These are phyloP conservation scores for Sceloporus tristichus DNA, from an alignment of 2,113 vertebrate genomes.

Conservation along the genomic window DNA sequence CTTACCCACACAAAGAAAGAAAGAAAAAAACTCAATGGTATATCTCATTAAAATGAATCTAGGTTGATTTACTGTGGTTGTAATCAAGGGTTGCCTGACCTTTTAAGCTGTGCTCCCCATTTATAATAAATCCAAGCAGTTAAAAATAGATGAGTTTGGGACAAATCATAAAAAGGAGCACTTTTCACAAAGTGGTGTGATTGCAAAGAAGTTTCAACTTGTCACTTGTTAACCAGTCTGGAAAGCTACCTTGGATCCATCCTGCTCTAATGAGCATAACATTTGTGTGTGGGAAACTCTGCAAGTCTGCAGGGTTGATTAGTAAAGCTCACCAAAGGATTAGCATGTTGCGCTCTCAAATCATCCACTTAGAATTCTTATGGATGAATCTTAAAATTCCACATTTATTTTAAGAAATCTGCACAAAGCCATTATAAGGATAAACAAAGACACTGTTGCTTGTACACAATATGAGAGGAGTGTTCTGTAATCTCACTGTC, in stretches of 20 bases:
- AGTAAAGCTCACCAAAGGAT: background rate
- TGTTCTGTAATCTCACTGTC: too few relatives aligned
- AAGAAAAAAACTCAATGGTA: background rate
- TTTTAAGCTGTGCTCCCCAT: conserved; percentile 69
- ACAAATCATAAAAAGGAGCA: conserved; percentile 68
- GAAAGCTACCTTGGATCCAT: background rate
- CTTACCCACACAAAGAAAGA: background rate
- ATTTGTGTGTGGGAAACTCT: too few relatives aligned
- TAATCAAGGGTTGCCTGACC: conserved; percentile 70
- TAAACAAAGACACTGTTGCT: background rate
- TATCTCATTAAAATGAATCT: conserved; percentile 71
- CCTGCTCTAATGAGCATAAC: too few relatives aligned
- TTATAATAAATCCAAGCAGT: conserved; percentile 70
- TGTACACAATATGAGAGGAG: too few relatives aligned
- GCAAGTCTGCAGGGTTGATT: background rate
- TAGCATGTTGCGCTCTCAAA: background rate
- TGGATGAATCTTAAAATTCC: background rate
- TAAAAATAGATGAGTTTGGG: conserved; percentile 75
- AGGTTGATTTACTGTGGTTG: conserved; percentile 70
- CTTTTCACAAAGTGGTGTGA: conserved; percentile 58
- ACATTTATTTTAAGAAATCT: background rate
- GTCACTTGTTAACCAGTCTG: conserved; percentile 36
- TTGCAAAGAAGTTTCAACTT: conserved; percentile 55
- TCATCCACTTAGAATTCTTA: too few relatives aligned
- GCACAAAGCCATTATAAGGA: background rate